Evolutionary conservation across 1,140 invertebrate genomes (phyloP).

Genomic region (Neoseiulus cucumeris): DNA sequence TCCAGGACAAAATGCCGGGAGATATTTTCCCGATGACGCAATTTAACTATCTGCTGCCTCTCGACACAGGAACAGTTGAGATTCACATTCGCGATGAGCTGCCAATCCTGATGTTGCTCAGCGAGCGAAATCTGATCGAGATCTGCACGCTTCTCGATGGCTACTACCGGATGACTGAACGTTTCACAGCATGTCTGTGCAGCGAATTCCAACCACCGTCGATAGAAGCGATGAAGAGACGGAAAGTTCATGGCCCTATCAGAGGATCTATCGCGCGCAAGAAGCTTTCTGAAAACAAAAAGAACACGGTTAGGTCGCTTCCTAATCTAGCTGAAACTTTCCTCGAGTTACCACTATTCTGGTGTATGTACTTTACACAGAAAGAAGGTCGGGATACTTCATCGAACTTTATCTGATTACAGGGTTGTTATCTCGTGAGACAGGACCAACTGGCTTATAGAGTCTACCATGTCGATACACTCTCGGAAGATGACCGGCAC

Average conservation of each 20-base stretch:
- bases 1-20: not conserved
- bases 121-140: not conserved
- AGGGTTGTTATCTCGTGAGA: not conserved
- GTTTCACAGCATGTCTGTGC: conserved; percentile 75
- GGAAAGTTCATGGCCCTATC: conserved; percentile 70
- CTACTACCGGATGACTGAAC: conserved; percentile 62
- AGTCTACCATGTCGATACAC: not conserved
- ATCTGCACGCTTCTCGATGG: conserved; percentile 65
- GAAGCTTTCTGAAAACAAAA: not conserved
- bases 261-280: conserved; percentile 28
- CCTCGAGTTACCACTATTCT: too few species aligned
- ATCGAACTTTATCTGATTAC: not conserved
- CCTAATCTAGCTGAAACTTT: too few species aligned
- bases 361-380: too few species aligned
- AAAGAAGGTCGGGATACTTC: too few species aligned
- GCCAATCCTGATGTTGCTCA: not conserved
- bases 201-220: conserved; percentile 53
- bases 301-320: not conserved
- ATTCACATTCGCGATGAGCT: not conserved
- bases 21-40: not conserved
- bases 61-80: not conserved
- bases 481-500: not conserved
- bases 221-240: conserved; percentile 41
- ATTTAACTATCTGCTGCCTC: not conserved
- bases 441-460: not conserved